A percentile compares a stretch with the other conserved stretches of the same genome.
Conservation (phyloP, 2,797 vertebrate genomes). For the Oceanodroma leucorhoa region DNA sequence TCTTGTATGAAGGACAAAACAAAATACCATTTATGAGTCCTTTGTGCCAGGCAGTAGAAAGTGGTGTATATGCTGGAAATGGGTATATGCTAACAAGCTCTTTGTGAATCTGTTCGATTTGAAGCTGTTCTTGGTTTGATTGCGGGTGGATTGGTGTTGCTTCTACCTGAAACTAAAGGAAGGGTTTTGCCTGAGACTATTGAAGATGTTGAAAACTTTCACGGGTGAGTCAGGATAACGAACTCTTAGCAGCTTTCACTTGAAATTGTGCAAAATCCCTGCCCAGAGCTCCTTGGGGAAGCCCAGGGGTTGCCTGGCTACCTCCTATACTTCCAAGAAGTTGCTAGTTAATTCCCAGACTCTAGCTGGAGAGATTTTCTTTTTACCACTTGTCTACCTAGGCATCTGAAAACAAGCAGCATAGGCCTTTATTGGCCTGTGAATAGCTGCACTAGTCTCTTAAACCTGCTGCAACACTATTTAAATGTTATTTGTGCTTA, state of each 20-base stretch:
- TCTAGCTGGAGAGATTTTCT: background rate
- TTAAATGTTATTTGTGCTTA: background rate
- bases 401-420: background rate
- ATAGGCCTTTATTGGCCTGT: background rate
- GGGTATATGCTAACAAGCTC: background rate
- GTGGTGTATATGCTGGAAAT: background rate
- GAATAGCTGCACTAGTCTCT: background rate
- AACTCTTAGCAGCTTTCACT: background rate
- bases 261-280: background rate
- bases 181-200: conserved; percentile 88
- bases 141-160: conserved; percentile 85
- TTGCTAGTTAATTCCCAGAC: background rate
- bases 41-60: background rate
- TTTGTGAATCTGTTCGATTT: background rate
- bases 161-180: conserved; percentile 93
- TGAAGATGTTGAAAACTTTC: conserved; percentile 86
- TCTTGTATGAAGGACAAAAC: background rate
- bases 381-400: background rate
- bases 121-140: conserved; percentile 82
- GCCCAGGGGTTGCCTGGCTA: background rate
- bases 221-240: conserved; percentile 42
- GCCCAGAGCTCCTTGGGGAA: background rate
- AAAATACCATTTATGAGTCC: background rate
- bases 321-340: background rate
- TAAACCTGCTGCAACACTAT: background rate